Evolutionary conservation across 2,113 vertebrate genomes (phyloP).

Genomic region (Coryphaenoides rupestris): DNA sequence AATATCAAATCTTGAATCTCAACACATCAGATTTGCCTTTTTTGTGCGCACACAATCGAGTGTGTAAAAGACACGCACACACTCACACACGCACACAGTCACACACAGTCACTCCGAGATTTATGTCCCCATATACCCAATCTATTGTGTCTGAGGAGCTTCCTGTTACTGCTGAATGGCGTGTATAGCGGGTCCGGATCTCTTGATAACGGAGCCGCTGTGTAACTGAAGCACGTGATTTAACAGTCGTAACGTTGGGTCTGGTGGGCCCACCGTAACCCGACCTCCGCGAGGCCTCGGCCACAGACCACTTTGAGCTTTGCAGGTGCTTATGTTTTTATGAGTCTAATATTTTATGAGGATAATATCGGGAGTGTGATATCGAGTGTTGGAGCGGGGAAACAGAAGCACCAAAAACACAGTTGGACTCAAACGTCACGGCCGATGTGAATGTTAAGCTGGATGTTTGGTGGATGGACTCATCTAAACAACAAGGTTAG

Average conservation of each 20-base stretch:
- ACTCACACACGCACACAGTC: too few species aligned
- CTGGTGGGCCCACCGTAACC: constrained; percentile 3
- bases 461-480: too few species aligned
- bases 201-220: not conserved
- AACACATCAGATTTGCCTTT: too few species aligned
- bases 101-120: too few species aligned
- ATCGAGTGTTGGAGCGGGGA: not conserved
- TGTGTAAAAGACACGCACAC: too few species aligned
- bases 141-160: constrained; percentile 1
- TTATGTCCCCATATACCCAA: too few species aligned
- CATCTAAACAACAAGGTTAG: too few species aligned
- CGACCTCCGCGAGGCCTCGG: constrained; percentile 6
- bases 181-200: not conserved
- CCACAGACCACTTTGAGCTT: not conserved
- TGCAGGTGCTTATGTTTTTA: constrained; percentile 3
- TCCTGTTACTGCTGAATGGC: not conserved
- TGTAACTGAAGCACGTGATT: constrained; percentile 19
- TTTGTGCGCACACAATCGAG: too few species aligned
- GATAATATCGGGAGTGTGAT: too few species aligned
- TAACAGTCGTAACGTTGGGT: not conserved
- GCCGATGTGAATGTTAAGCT: too few species aligned
- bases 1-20: too few species aligned
- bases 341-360: too few species aligned
- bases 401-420: not conserved
- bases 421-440: not conserved